These are phyloP conservation scores for Oreocharis arfaki DNA, from an alignment of 2,113 vertebrate genomes.

Conservation along the genomic window DNA sequence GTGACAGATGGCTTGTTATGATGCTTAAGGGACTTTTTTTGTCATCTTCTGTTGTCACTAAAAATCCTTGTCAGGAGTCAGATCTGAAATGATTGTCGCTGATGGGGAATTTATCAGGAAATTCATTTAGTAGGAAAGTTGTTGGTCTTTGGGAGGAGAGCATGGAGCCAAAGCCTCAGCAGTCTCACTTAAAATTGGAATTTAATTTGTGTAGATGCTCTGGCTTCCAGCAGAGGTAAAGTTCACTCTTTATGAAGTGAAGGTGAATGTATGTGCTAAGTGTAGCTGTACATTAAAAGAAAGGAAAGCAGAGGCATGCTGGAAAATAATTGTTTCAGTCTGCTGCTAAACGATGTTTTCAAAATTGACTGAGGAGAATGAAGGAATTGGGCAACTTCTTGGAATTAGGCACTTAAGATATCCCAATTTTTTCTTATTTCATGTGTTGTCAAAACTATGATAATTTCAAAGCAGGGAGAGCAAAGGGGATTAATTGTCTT, in stretches of 20 bases:
- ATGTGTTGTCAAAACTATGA: not conserved
- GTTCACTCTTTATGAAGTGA: not conserved
- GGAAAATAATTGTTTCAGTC: not conserved
- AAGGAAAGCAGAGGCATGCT: not conserved
- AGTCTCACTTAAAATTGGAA: not conserved
- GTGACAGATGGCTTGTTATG: slow-evolving; percentile 9
- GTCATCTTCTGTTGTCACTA: not conserved
- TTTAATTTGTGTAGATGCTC: not conserved
- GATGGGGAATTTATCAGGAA: not conserved
- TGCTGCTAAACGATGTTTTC: not conserved
- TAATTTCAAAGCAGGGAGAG: not conserved
- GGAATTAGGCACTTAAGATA: not conserved
- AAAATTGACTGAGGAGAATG: not conserved
- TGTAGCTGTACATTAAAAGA: not conserved
- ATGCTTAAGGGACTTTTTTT: not conserved
- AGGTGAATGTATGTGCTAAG: not conserved
- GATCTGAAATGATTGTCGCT: not conserved
- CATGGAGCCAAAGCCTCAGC: not conserved
- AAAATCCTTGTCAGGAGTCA: not conserved
- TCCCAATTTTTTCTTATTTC: not conserved
- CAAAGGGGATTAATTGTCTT: not conserved
- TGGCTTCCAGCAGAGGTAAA: not conserved
- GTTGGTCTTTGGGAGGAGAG: not conserved
- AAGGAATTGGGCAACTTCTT: not conserved
- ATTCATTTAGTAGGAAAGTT: not conserved